Evolutionary conservation across 2,797 vertebrate genomes (phyloP), one percentile per base, ranked within the genome.

Genomic region (Mormyrus hasselquistii): DNA sequence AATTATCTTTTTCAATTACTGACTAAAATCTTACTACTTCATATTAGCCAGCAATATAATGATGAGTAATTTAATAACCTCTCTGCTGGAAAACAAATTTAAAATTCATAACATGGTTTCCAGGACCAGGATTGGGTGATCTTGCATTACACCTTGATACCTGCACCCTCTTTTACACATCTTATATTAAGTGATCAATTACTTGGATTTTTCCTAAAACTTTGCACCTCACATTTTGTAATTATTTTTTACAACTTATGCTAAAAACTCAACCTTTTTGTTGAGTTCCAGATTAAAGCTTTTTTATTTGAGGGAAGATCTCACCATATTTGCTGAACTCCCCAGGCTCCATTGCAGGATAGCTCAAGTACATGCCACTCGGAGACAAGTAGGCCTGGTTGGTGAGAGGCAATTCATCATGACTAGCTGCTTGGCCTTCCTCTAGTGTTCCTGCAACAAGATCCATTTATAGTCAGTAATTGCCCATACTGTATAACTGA

Each of bases 311-410:
- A 38, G 12, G 29, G 25, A 50, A 84, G 57, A 53, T 90, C 91
- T 94, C 82, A 95, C 95, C 94, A 0, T 96, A 93, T 94, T 93
- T 94, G 93, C 90, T 93, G 86, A 93, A 91, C 87, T 95, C 95
- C 29, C 91, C 93, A 90, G 94, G 93, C 57, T 94, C 50, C 88
- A 96, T 91, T 3, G 94, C 88, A 85, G 95, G 92, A 90, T 95
- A 95, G 93, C 92, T 93, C 88, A 94, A 88, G 14, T 90, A 94
- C 3, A 93, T 87, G 0, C 89, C 92, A 3, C 94, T 94, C 92
- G 94, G 95, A 83, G 93, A 91, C 86, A 94, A 90, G 89, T 92
- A 95, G 49, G 7, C 92, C 88, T 95, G 93, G 57, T 95, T 95
- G 2, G 94, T 90, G 73, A 95, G 89, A 29, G 94, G 90, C 76